phyloP scores from a whole-genome alignment of 2,113 vertebrate genomes.

The Sinocyclocheilus maitianheensis region DNA sequence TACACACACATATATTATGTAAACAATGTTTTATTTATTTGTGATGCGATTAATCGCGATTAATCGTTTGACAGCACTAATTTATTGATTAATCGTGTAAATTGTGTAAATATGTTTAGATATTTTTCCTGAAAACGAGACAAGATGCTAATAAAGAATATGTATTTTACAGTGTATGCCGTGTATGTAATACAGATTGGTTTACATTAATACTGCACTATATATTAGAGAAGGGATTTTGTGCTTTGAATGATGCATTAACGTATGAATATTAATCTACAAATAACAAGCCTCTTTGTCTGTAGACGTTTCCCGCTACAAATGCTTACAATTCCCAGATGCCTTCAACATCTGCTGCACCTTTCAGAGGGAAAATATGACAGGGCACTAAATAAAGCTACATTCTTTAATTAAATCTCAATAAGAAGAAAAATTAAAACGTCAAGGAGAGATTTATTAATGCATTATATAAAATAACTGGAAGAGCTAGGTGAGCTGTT shows the following conservation, averaged over 20 bases:
- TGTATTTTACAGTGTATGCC: background rate
- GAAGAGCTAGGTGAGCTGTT: background rate
- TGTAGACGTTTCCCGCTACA: background rate
- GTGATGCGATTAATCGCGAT: too few species aligned
- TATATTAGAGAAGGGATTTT: background rate
- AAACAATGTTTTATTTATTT: too few species aligned
- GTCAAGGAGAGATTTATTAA: background rate
- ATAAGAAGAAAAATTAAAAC: background rate
- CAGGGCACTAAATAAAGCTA: constrained; percentile 28
- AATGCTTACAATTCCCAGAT: constrained; percentile 34
- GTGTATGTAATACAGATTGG: background rate
- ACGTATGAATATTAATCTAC: constrained; percentile 20
- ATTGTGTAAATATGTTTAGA: background rate
- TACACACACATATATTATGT: too few species aligned
- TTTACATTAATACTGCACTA: background rate
- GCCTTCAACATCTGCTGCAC: constrained; percentile 29
- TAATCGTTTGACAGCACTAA: too few species aligned
- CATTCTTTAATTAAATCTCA: constrained; percentile 23
- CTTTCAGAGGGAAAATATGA: constrained; percentile 26
- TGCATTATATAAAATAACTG: background rate
- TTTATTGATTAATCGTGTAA: too few species aligned
- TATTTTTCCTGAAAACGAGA: background rate
- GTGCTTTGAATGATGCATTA: constrained; percentile 24
- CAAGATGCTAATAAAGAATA: background rate
- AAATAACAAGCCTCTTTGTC: constrained; percentile 18